These are phyloP conservation scores for Pterostichus madidus DNA, from an alignment of 2,888 invertebrate species.

Conservation along the genomic window DNA sequence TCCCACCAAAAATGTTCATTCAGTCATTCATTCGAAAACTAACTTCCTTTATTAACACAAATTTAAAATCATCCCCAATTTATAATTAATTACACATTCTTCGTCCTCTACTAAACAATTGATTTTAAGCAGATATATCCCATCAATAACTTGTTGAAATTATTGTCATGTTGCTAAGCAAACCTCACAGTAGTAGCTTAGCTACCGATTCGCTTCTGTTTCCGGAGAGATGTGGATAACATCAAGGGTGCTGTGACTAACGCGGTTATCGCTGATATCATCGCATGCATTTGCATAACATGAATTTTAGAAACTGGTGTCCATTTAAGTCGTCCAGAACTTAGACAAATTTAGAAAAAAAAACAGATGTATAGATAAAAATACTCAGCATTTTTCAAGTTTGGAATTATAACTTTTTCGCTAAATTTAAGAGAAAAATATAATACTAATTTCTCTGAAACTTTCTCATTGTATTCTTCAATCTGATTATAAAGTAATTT, in stretches of 20 bases:
- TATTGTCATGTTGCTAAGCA: constrained; percentile 24
- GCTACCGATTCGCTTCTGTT: constrained; percentile 56
- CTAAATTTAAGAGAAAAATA: too few relatives aligned
- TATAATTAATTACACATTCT: constrained; percentile 3
- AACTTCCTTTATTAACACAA: constrained; percentile 61
- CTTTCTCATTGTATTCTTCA: too few relatives aligned
- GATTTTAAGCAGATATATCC: constrained; percentile 39
- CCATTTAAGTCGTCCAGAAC: constrained; percentile 8
- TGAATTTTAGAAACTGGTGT: constrained; percentile 34
- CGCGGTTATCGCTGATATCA: constrained; percentile 43
- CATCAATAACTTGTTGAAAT: constrained; percentile 52
- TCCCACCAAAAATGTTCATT: constrained; percentile 56
- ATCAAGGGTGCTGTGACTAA: constrained; percentile 46
- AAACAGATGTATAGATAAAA: too few relatives aligned
- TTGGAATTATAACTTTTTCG: too few relatives aligned
- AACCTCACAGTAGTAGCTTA: constrained; percentile 50
- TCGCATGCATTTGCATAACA: constrained; percentile 54
- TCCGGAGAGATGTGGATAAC: constrained; percentile 47
- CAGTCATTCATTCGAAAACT: not conserved
- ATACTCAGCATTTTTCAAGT: too few relatives aligned
- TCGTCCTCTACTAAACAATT: constrained; percentile 31
- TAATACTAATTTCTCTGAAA: too few relatives aligned
- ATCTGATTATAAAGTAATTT: too few relatives aligned
- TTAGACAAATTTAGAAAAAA: constrained; percentile 1
- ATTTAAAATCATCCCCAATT: constrained; percentile 56